Evolutionary conservation across 2,888 invertebrate genomes (phyloP).

Genomic region (Dryococelus australis): DNA sequence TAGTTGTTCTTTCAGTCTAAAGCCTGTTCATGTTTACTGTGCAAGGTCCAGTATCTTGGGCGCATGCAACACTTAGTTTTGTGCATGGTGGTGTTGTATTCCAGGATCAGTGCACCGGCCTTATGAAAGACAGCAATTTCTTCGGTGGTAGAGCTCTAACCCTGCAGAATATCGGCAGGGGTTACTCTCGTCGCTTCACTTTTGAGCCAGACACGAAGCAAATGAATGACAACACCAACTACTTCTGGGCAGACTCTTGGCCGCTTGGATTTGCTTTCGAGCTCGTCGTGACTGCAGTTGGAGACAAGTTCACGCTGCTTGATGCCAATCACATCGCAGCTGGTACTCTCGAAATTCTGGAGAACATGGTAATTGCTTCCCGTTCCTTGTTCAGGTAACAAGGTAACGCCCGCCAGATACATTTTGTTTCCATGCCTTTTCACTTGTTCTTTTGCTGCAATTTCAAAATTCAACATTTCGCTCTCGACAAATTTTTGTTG

Average conservation of each 20-base stretch:
- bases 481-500: neutral
- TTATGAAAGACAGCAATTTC: constrained; percentile 54
- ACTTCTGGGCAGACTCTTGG: constrained; percentile 81
- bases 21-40: no score
- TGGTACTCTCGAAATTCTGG: constrained; percentile 71
- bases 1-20: no score
- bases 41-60: no score
- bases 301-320: constrained; percentile 76
- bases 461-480: neutral
- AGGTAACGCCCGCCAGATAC: neutral
- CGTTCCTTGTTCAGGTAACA: neutral
- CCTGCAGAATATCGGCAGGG: constrained; percentile 74
- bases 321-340: constrained; percentile 72
- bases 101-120: neutral
- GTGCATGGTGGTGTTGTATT: no score
- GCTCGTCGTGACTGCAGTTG: constrained; percentile 70
- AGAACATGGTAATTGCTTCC: constrained; percentile 66
- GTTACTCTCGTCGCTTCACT: constrained; percentile 76
- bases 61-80: no score
- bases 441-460: neutral
- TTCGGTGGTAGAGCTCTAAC: constrained; percentile 73
- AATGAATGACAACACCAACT: constrained; percentile 73
- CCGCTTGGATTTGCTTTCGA: constrained; percentile 78
- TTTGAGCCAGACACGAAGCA: constrained; percentile 70
- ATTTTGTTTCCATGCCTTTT: neutral